These are phyloP conservation scores for Caretta caretta DNA, from an alignment of 2,113 vertebrate species.

Conservation along the genomic window DNA sequence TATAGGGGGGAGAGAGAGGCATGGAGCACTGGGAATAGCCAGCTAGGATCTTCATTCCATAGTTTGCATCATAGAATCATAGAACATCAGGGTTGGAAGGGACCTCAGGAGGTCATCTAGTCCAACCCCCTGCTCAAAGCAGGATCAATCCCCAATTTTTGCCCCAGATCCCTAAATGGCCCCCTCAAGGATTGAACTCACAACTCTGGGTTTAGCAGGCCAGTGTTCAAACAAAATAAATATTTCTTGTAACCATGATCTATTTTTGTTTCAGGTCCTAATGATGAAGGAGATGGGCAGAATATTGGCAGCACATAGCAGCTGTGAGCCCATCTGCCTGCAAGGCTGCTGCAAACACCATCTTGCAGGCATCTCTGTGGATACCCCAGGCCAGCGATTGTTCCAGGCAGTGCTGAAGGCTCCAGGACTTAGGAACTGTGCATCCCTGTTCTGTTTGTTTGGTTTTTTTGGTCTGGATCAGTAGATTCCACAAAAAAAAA, in stretches of 20 bases:
- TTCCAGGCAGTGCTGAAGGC: constrained; percentile 79
- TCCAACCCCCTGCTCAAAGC: too few relatives aligned
- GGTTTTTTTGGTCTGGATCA: constrained; percentile 82
- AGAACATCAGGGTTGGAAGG: too few relatives aligned
- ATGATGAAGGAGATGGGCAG: constrained; percentile 88
- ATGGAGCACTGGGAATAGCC: neutral
- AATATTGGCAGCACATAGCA: constrained; percentile 94
- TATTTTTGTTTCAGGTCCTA: constrained; percentile 82
- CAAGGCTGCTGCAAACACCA: constrained; percentile 83
- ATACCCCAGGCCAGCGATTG: constrained; percentile 85
- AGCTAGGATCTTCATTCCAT: neutral
- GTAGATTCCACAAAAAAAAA: constrained; percentile 76
- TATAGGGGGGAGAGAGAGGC: neutral
- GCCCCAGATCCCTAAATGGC: too few relatives aligned
- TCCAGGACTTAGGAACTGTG: constrained; percentile 82
- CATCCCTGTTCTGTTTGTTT: constrained; percentile 85
- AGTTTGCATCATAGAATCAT: neutral
- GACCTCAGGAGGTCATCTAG: too few relatives aligned
- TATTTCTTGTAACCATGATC: neutral
- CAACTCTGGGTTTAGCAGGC: too few relatives aligned
- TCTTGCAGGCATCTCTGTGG: constrained; percentile 84
- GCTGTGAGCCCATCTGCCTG: constrained; percentile 74
- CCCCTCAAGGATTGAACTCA: too few relatives aligned
- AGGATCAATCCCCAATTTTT: too few relatives aligned
- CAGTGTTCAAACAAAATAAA: neutral